Evolutionary conservation across 35 echinoderm and acorn worm genomes (phyloP), one percentile per base, ranked within the genome.

Genomic region (Strongylocentrotus purpuratus): DNA sequence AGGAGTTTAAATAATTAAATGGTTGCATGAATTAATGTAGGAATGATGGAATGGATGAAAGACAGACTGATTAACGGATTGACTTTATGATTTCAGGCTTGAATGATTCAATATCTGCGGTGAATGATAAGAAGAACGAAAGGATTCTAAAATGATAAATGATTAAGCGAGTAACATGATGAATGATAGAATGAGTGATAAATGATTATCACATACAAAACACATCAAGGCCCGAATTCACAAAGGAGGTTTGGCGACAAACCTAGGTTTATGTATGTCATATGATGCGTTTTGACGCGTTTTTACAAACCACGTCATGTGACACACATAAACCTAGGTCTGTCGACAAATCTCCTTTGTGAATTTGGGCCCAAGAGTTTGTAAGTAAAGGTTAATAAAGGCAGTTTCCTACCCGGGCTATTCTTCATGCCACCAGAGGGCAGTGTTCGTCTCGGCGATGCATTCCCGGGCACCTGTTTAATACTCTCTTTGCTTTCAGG

Each of bases 381-480:
- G 7, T 12, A 2, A 15, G 50, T 55, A 55, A 55, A 55, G 50
- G 17, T 59, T 59, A 59, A 59, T 14, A 55, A 59, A 59, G 9
- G 17, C 65, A n/a, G 65, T 7, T 78, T 78, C 65, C 5, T 78
- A 78, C 65, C 65, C 32, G 87, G 45, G 33, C 87, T 89, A 46
- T 46, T 89, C 45, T 89, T 89, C 87, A 89, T 89, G 15, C 87
- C 87, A 2, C 65, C n/a, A 78, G 65, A 78, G 65, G 87, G 32
- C 87, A 33, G 33, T 41, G 87, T 33, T 58, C 91, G 32, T 58
- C 91, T 47, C 5, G 91, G 91, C 91, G 91, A 93, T 32, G 91
- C 91, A 32, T 93, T 93, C 31, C 91, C 91, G 10, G 91, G 9
- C 45, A 46, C 32, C 31, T 47, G 91, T 31, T 93, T 93, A 41